These are phyloP conservation scores for Ispidina lecontei DNA, from an alignment of 2,797 vertebrate species.

Conservation along the genomic window DNA sequence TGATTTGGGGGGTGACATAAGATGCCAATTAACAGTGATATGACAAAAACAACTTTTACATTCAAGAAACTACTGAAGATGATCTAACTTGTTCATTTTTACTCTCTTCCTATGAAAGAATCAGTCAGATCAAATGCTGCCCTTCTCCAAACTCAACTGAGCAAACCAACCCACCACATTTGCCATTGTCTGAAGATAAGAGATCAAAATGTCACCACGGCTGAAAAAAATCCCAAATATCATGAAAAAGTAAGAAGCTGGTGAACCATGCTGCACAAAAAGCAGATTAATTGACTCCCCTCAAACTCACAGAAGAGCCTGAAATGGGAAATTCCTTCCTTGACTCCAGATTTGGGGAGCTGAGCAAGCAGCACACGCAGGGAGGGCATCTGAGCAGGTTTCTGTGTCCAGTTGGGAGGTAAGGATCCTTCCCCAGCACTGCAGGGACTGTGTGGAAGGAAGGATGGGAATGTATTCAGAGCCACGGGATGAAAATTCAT, in stretches of 20 bases:
- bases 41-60: not conserved
- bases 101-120: not conserved
- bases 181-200: not conserved
- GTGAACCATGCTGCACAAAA: not conserved
- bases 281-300: not conserved
- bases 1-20: not conserved
- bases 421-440: not conserved
- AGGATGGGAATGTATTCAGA: not conserved
- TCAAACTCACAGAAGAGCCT: not conserved
- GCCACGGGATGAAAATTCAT: not conserved
- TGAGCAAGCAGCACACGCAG: not conserved
- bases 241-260: not conserved
- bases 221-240: not conserved
- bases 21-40: not conserved
- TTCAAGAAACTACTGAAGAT: not conserved
- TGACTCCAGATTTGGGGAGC: not conserved
- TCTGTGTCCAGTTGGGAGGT: not conserved
- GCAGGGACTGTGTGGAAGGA: not conserved
- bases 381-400: rapidly evolving
- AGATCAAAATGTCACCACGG: not conserved
- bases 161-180: not conserved
- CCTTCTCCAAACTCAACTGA: not conserved
- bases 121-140: not conserved
- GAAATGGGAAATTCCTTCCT: not conserved
- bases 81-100: not conserved